phyloP scores from a whole-genome alignment of 2,113 vertebrate species.

The Sinosuthora webbiana region DNA sequence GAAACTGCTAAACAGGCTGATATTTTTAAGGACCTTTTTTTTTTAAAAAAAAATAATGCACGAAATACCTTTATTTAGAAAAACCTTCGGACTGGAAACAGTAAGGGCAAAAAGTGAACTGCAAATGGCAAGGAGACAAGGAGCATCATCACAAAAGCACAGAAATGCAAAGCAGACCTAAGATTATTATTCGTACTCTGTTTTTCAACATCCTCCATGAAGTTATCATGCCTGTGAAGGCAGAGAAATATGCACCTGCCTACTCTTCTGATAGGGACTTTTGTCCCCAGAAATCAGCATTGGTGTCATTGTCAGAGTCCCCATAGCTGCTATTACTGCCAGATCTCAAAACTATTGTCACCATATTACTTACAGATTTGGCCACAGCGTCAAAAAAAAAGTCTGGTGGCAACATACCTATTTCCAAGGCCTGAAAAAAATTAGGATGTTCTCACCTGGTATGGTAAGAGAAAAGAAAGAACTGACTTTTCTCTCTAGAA shows the following conservation, averaged over 20 bases:
- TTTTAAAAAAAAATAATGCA: neutral
- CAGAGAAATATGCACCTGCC: neutral
- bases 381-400: rapidly evolving
- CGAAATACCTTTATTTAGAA: neutral
- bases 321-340: neutral
- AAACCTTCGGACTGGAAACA: neutral
- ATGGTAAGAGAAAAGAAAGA: neutral
- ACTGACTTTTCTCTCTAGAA: neutral
- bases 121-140: neutral
- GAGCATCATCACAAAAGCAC: neutral
- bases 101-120: neutral
- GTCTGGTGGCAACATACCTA: neutral
- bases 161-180: neutral
- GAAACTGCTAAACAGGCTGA: conserved; percentile 36
- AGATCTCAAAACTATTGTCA: neutral
- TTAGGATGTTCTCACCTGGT: neutral
- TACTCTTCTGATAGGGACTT: neutral
- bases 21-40: neutral
- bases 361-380: neutral
- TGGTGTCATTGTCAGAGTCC: neutral
- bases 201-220: neutral
- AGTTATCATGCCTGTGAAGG: neutral
- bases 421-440: neutral
- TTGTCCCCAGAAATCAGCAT: neutral
- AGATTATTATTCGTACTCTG: neutral